phyloP scores from a whole-genome alignment of 2,797 vertebrate species.

The Sebastes nivosus region DNA sequence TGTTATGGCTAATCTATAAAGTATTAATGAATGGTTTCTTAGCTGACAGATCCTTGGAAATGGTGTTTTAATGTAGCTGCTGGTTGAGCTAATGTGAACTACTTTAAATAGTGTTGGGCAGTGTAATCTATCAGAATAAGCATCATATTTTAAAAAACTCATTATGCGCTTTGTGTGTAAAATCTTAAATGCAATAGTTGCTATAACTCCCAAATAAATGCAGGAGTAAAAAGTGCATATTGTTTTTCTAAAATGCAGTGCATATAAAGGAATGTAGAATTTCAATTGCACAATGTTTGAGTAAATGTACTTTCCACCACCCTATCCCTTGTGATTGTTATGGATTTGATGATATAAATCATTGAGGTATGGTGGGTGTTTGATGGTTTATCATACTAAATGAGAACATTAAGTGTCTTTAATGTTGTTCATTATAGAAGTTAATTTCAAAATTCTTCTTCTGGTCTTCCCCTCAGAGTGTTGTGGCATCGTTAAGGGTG shows the following conservation, averaged over 20 bases:
- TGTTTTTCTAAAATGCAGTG: neutral
- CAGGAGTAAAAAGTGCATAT: neutral
- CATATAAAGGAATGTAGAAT: neutral
- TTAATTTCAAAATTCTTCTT: neutral
- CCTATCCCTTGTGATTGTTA: neutral
- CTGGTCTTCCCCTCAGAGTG: conserved; percentile 57
- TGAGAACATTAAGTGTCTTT: neutral
- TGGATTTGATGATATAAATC: neutral
- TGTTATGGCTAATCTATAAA: neutral
- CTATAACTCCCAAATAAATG: neutral
- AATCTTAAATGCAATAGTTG: neutral
- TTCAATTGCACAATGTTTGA: neutral
- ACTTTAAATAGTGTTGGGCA: neutral
- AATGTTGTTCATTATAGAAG: neutral
- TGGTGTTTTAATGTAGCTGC: neutral
- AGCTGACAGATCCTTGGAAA: neutral
- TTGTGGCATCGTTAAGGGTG: neutral
- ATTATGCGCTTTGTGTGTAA: neutral
- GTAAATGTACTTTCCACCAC: neutral
- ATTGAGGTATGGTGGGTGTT: neutral
- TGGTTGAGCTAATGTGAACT: neutral
- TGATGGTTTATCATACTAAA: neutral
- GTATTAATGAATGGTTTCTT: neutral
- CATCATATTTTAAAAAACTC: neutral
- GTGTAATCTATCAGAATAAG: neutral